Base-by-base conservation (phyloP, 2,888 invertebrate species). In the Plagodis pulveraria region DNA sequence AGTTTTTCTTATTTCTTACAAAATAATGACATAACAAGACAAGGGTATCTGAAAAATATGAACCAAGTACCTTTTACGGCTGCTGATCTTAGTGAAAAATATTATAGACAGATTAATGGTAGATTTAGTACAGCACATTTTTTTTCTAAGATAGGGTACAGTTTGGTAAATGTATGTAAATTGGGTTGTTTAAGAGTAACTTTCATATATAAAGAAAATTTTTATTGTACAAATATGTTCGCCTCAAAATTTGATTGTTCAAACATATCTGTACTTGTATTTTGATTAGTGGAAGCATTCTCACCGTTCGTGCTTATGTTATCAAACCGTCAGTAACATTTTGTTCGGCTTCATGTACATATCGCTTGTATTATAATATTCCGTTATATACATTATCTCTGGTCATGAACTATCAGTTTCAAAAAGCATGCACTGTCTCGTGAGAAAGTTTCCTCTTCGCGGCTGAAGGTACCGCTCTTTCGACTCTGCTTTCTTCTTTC, bases 391-490 rank as follows among this genome's bases (percentile, higher is more conserved):
- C 84, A 84, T 40, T 85, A 87, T 86, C 80, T 89, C 83, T 91
- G 87, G 84, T 89, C 90, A 91, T 90, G 87, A 91, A 90, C 91
- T 91, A 84, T 91, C 89, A 89, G 84, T 91, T 91, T 90, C 89
- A 87, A 91, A 91, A 93, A 94, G 94, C 94, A 94, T 94, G 94
- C 94, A 94, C 93, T 93, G 90, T 93, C 94, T 95, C 94, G 95
- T 95, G 96, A 96, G 95, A 95, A 95, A 95, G 93, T 94, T 95
- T 95, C 96, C 96, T 92, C 96, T 96, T 96, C 96, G 96, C 96
- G 96, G 96, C 96, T 96, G 95, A 95, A 95, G 95, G 94, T 94
- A 94, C 94, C 94, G 95, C 95, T 95, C 95, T 95, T 93, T 93
- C 94, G 94, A 94, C 93, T 92, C 83, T 92, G 93, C 92, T 92